Percentiles rank a stretch among this genome's conserved stretches.
These are phyloP conservation scores for Neodon shergylaensis DNA, from an alignment of 2,113 vertebrate species.

Conservation along the genomic window DNA sequence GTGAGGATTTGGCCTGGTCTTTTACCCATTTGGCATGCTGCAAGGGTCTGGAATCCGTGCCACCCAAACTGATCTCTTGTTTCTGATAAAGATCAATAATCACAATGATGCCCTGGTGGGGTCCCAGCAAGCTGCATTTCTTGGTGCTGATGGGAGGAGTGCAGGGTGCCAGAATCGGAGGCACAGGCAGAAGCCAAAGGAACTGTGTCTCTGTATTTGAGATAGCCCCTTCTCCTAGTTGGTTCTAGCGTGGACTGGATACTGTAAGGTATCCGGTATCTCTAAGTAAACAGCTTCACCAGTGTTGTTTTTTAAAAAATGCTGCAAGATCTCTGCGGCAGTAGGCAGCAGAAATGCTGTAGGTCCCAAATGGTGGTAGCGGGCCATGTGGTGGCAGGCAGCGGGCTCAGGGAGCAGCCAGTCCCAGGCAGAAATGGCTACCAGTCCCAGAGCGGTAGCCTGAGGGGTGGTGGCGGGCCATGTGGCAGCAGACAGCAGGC, in stretches of 20 bases:
- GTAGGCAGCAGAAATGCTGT: no score
- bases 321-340: no score
- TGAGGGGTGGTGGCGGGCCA: no score
- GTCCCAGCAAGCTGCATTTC: not conserved
- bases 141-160: not conserved
- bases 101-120: not conserved
- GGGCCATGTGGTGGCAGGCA: no score
- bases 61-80: not conserved
- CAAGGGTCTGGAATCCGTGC: not conserved
- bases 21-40: conserved; percentile 14
- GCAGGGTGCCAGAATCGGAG: not conserved
- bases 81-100: not conserved
- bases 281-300: not conserved
- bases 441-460: no score
- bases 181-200: not conserved
- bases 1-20: not conserved
- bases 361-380: no score
- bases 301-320: no score
- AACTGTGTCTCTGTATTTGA: not conserved
- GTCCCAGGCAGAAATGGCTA: no score
- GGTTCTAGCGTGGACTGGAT: not conserved
- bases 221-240: not conserved
- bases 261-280: not conserved
- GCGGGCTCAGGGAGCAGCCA: no score
- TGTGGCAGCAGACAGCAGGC: no score